Percentiles rank a stretch among this genome's conserved stretches.
Conservation (phyloP, 2,113 vertebrate species). For the Apeltes quadracus region DNA sequence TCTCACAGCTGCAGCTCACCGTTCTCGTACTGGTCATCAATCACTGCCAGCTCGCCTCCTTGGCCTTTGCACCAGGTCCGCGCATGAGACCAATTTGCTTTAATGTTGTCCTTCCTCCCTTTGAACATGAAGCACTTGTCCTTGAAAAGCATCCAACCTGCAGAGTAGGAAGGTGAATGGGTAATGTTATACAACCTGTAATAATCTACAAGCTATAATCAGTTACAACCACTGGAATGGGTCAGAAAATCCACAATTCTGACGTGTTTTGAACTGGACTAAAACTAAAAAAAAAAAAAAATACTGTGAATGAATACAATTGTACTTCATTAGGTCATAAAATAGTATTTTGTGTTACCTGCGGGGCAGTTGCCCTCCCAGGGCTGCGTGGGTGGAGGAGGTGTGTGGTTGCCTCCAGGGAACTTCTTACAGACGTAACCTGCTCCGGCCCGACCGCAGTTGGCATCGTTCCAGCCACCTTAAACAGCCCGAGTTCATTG, state of each 20-base stretch:
- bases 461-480: constrained; percentile 83
- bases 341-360: constrained; percentile 55
- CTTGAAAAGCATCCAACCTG: constrained; percentile 80
- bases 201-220: too few relatives aligned
- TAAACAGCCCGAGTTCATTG: background rate
- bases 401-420: constrained; percentile 72
- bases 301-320: too few relatives aligned
- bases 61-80: constrained; percentile 73
- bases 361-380: constrained; percentile 81
- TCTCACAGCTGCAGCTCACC: constrained; percentile 49
- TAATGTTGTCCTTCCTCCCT: constrained; percentile 69
- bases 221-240: too few relatives aligned
- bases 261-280: too few relatives aligned
- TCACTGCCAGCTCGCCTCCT: constrained; percentile 75
- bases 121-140: constrained; percentile 83
- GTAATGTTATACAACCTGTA: too few relatives aligned
- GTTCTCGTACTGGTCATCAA: constrained; percentile 80
- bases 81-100: constrained; percentile 74
- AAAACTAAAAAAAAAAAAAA: too few relatives aligned
- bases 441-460: constrained; percentile 75
- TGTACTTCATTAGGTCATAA: too few relatives aligned
- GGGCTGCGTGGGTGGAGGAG: constrained; percentile 79
- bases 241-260: background rate
- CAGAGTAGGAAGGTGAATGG: background rate
- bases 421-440: constrained; percentile 83